These are phyloP conservation scores for Apteryx owenii DNA, from an alignment of 2,113 vertebrate genomes.

Conservation along the genomic window DNA sequence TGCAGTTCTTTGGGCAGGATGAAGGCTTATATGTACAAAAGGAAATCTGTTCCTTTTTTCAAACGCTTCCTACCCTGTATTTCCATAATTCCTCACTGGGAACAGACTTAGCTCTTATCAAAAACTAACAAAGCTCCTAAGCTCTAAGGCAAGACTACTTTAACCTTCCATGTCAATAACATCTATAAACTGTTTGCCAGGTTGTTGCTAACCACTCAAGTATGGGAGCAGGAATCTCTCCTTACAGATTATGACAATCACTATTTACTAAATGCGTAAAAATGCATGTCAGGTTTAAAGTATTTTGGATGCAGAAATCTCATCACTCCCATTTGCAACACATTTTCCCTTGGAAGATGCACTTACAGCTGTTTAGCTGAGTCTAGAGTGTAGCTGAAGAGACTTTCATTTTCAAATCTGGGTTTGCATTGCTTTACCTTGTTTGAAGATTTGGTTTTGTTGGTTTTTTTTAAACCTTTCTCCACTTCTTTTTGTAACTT, in stretches of 20 bases:
- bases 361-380: background rate
- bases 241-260: background rate
- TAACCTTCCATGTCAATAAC: background rate
- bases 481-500: background rate
- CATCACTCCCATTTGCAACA: background rate
- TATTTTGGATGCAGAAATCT: background rate
- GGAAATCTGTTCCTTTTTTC: background rate
- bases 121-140: slow-evolving; percentile 5
- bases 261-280: background rate
- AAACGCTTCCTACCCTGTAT: background rate
- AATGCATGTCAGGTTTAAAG: background rate
- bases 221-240: background rate
- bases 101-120: slow-evolving; percentile 21
- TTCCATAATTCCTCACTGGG: slow-evolving; percentile 18
- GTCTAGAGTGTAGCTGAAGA: background rate
- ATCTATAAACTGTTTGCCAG: slow-evolving; percentile 25
- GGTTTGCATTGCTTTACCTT: background rate
- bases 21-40: slow-evolving; percentile 21
- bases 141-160: background rate
- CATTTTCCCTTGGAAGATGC: background rate
- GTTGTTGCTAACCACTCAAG: background rate
- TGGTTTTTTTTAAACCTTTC: background rate
- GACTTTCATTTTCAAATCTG: background rate
- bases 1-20: slow-evolving; percentile 5
- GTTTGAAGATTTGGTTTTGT: background rate